Evolutionary conservation across 1,140 invertebrate genomes (phyloP).

Genomic region (Meteorus sp.): DNA sequence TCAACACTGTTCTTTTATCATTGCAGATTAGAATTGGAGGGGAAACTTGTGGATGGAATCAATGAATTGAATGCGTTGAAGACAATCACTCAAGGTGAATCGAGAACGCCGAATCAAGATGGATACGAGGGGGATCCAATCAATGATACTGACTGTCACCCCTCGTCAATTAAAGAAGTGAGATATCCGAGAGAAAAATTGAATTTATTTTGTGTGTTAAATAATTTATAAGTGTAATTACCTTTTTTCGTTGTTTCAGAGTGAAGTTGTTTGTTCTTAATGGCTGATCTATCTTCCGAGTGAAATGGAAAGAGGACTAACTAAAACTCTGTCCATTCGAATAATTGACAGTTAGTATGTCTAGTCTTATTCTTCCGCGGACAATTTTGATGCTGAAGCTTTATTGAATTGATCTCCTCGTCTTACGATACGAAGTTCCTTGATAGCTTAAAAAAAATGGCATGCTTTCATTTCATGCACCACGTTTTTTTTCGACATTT

Average conservation of each 20-base stretch:
- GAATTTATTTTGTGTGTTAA: too few relatives aligned
- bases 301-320: too few relatives aligned
- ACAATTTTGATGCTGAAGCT: background rate
- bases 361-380: background rate
- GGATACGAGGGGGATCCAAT: background rate
- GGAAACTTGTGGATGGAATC: constrained; percentile 41
- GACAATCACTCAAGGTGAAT: constrained; percentile 35
- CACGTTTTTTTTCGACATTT: too few relatives aligned
- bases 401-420: constrained; percentile 1
- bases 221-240: too few relatives aligned
- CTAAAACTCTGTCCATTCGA: background rate
- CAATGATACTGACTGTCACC: too few relatives aligned
- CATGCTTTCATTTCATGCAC: too few relatives aligned
- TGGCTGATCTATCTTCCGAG: too few relatives aligned
- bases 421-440: background rate
- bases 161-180: background rate
- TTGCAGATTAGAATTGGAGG: constrained; percentile 47
- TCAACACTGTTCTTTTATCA: constrained; percentile 1
- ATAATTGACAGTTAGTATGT: background rate
- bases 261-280: too few relatives aligned
- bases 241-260: too few relatives aligned
- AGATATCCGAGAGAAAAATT: background rate
- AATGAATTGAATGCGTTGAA: constrained; percentile 42
- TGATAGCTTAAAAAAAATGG: background rate
- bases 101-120: constrained; percentile 14